Base-by-base conservation (phyloP, 2,113 vertebrate genomes). In the Poecile atricapillus region DNA sequence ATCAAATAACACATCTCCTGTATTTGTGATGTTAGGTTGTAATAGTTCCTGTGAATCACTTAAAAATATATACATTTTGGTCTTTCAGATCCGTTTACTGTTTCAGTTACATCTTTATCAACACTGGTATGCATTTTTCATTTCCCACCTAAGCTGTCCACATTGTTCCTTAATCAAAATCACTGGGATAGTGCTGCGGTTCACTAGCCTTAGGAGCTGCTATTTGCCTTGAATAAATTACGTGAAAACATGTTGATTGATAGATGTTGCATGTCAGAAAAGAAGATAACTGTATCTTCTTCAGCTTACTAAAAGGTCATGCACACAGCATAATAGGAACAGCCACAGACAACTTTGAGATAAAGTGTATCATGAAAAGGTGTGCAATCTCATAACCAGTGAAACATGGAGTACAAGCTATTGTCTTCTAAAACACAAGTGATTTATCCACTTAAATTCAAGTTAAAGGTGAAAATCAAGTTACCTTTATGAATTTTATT, bases 271-370 rank as follows among this genome's bases (percentile, higher is more conserved):
- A 97, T 99, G 99, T 99, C 98, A 99, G 98, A 98, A 98, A 98
- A 98, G 98, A 98, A 99, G 99, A 99, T 99, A 99, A 99, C 98
- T 99, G 98, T 99, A 99, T 99, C 99, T 98, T 98, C 98, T 97
- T 97, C 98, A 98, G 98, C 98, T 98, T 98, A 98, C 98, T 98
- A 98, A 99, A 99, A 99, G 99, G 99, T 99, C 99, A 99, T 98
- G 98, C 98, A 98, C 97, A 97, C 96, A 95, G 97, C 97, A 97
- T 98, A 99, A 99, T 99, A 98, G 98, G 98, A 99, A 98, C 98
- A 99, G 98, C 98, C 98, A 98, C 97, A 98, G 98, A 98, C 98
- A 98, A 97, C 96, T 98, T 97, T 82, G 82, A 98, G 98, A 98
- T 98, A 98, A 98, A 97, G 97, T 97, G 89, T 95, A 96, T 97